Evolutionary conservation across 1,140 invertebrate genomes (phyloP), one percentile per base, ranked within the genome.

Genomic region (Psilanteris sp.): DNA sequence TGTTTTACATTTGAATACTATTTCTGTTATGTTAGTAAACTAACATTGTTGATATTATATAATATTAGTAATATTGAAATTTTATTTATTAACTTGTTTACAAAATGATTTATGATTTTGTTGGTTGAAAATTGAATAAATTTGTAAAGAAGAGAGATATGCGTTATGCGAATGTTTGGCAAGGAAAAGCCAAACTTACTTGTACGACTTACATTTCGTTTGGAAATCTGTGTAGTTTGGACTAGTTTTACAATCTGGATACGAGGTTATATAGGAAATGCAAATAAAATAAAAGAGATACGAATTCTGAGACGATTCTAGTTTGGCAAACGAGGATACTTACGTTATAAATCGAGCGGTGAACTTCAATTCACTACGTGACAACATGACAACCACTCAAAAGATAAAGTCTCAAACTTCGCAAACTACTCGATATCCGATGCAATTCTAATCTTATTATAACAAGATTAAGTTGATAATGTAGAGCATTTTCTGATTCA

Each of bases 241-340:
- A 83, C 81, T 75, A 85, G 83, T 84, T 85, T 79, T 44, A 67
- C 46, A 77, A 81, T 81, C 61, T 78, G 61, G 34, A 59, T 52
- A 27, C 22, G 64, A 54, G 31, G 36, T 75, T 80, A 62, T 74
- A 48, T 73, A 57, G 57, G 73, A 46, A 80, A 82, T 81, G 77
- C 77, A 80, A 82, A 84, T 82, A 81, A 86, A 85, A 79, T 75
- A 75, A 61, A 70, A 48, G 32, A 36, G 26, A 59, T 54, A 52
- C 22, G 67, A 44, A 76, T 80, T 77, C 37, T 41, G 24, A 41
- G 55, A 52, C 54, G 73, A 78, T 79, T 74, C 62, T 78, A 86
- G 74, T 85, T 84, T 83, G 71, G 79, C 79, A 85, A 86, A 85
- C 79, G 81, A 85, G 74, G 81, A 80, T 82, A 83, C 83, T 85